phyloP scores from a whole-genome alignment of 1,140 invertebrate species.

The Bombus superbus region DNA sequence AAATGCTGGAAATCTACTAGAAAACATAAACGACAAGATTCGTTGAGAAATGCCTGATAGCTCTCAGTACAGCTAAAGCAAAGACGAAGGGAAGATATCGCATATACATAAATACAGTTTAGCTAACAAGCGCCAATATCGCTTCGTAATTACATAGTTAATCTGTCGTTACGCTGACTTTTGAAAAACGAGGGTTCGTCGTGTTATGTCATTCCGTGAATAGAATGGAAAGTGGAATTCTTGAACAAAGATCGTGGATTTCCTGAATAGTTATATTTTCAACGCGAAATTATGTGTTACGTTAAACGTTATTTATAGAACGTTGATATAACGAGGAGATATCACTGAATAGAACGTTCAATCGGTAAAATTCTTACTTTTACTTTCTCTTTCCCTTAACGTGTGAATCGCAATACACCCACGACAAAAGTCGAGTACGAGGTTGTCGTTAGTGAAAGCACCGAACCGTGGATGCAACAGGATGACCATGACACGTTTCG shows the following conservation, averaged over 20 bases:
- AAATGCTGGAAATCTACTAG: background rate
- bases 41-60: background rate
- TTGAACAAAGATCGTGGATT: background rate
- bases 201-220: background rate
- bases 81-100: no score
- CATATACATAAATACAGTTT: no score
- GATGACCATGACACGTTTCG: slow-evolving; percentile 76
- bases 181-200: background rate
- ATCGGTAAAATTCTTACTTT: background rate
- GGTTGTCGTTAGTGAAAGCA: slow-evolving; percentile 70
- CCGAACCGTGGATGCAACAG: slow-evolving; percentile 68
- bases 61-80: background rate
- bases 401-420: slow-evolving; percentile 7
- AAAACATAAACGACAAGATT: background rate
- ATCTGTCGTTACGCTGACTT: background rate
- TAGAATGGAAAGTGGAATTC: background rate
- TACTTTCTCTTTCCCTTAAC: slow-evolving; percentile 24
- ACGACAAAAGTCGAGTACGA: slow-evolving; percentile 19
- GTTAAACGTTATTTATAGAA: background rate
- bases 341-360: background rate
- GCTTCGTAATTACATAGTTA: background rate
- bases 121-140: background rate
- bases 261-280: background rate
- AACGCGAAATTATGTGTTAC: no score
- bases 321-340: background rate